Evolutionary conservation across 2,888 invertebrate genomes (phyloP).

Genomic region (Philhelius pedissequus): DNA sequence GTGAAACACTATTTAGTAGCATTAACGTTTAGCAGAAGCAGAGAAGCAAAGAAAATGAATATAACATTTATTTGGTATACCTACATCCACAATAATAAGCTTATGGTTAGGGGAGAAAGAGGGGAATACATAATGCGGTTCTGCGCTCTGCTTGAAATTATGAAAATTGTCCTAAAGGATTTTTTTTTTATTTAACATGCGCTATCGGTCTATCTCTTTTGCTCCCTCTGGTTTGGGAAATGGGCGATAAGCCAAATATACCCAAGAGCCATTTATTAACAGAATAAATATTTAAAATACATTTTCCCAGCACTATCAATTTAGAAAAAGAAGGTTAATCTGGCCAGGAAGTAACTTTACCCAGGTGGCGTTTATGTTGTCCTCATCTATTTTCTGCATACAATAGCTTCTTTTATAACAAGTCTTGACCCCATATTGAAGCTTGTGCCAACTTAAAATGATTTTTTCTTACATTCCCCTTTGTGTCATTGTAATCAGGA

Average conservation of each 20-base stretch:
- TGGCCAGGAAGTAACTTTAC: constrained; percentile 5
- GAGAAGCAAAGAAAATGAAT: not conserved
- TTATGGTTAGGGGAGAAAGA: not conserved
- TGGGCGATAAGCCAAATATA: not conserved
- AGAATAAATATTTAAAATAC: constrained; percentile 35
- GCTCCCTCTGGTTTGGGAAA: too few relatives aligned
- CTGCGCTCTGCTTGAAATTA: not conserved
- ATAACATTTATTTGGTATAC: not conserved
- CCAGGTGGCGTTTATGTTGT: not conserved
- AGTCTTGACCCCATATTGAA: constrained; percentile 26
- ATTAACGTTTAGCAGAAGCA: not conserved
- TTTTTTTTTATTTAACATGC: not conserved
- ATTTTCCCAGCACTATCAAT: not conserved
- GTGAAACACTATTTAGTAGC: not conserved
- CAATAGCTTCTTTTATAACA: constrained; percentile 23
- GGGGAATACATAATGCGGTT: not conserved
- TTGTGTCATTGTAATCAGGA: constrained; percentile 18
- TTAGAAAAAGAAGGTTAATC: constrained; percentile 5
- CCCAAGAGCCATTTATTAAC: constrained; percentile 1
- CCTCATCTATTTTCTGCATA: constrained; percentile 11
- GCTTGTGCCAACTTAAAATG: not conserved
- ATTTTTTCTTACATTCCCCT: not conserved
- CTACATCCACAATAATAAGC: too few relatives aligned
- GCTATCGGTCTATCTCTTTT: too few relatives aligned
- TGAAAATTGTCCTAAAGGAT: not conserved